These are phyloP conservation scores for Lasioglossum leucozonium DNA, from an alignment of 2,888 invertebrate species.

Conservation along the genomic window DNA sequence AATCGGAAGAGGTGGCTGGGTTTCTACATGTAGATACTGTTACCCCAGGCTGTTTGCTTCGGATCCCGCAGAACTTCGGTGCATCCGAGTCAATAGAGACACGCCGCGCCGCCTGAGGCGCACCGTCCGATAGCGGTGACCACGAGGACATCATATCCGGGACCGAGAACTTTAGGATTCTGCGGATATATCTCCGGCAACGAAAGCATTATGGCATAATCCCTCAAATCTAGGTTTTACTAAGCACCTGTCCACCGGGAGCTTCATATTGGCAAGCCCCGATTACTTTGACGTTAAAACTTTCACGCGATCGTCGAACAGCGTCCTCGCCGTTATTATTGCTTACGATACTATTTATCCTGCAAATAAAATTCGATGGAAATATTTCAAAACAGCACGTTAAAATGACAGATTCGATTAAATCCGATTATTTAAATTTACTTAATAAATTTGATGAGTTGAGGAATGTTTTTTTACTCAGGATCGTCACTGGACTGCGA, in stretches of 20 bases:
- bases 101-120: constrained; percentile 33
- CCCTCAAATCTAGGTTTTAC: constrained; percentile 4
- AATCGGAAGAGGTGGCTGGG: constrained; percentile 31
- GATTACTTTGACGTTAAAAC: background rate
- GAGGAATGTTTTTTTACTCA: no score
- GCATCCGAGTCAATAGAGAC: constrained; percentile 41
- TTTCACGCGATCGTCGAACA: background rate
- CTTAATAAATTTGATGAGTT: no score
- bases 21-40: constrained; percentile 26
- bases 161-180: constrained; percentile 8
- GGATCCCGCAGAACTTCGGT: constrained; percentile 32
- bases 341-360: background rate
- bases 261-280: background rate
- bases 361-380: background rate
- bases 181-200: background rate
- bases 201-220: constrained; percentile 3
- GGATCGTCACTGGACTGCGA: no score
- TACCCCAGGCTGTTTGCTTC: constrained; percentile 45
- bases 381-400: no score
- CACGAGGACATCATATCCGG: constrained; percentile 36
- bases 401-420: no score
- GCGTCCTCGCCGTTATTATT: background rate
- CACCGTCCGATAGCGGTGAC: constrained; percentile 14
- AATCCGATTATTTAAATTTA: no score
- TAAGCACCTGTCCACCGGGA: background rate